Evolutionary conservation across 2,113 vertebrate genomes (phyloP).

Genomic region (Xiphias gladius): DNA sequence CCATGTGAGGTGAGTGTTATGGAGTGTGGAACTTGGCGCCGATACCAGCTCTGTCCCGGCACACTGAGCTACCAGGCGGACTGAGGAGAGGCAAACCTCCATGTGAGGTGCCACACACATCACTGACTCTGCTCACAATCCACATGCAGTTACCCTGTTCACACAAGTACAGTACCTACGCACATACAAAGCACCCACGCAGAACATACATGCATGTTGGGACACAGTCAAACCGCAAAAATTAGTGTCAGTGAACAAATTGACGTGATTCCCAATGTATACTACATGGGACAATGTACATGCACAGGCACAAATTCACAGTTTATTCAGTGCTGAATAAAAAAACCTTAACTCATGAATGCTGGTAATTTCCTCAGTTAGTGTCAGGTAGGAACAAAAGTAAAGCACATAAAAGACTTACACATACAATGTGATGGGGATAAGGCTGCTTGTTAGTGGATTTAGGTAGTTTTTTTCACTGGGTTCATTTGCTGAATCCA

Average conservation of each 20-base stretch:
- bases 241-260: neutral
- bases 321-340: conserved; percentile 7
- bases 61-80: conserved; percentile 29
- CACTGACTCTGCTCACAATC: neutral
- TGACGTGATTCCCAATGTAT: no score
- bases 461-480: conserved; percentile 4
- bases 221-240: neutral
- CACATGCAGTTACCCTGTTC: neutral
- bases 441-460: neutral
- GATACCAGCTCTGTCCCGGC: conserved; percentile 25
- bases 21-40: conserved; percentile 69
- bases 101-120: conserved; percentile 40
- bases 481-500: neutral
- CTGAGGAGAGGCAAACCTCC: conserved; percentile 36
- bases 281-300: no score
- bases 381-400: conserved; percentile 3
- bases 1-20: conserved; percentile 65
- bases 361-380: neutral
- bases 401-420: neutral
- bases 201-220: neutral
- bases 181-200: neutral
- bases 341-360: neutral
- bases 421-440: neutral
- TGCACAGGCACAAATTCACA: neutral
- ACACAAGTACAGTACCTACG: neutral